Percentiles rank a stretch among this genome's conserved stretches.
Conservation (phyloP, 1,140 invertebrate genomes). For the Calliopsis andreniformis region DNA sequence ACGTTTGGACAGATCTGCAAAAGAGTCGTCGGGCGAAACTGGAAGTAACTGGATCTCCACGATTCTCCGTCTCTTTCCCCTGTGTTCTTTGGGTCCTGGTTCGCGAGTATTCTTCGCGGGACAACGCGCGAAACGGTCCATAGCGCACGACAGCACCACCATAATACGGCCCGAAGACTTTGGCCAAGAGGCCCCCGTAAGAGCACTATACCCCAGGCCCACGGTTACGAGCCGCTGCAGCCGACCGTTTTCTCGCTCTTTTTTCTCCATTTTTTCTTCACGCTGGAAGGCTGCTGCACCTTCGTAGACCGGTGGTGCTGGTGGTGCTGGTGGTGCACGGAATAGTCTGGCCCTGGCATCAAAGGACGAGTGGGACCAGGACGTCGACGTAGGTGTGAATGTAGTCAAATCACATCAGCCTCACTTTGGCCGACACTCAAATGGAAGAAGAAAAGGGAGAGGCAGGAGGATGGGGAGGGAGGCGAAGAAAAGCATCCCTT, state of each 20-base stretch:
- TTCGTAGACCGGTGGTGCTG: neutral
- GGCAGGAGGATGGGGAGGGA: conserved; percentile 30
- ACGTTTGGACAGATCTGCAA: conserved; percentile 53
- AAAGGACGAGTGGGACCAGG: conserved; percentile 55
- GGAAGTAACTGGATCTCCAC: conserved; percentile 48
- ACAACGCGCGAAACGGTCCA: conserved; percentile 35
- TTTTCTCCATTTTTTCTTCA: conserved; percentile 29
- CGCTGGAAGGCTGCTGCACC: conserved; percentile 15
- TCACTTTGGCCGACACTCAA: conserved; percentile 59
- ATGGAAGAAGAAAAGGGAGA: conserved; percentile 41
- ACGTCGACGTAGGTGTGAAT: conserved; percentile 71
- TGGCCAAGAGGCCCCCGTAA: neutral
- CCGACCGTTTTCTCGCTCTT: conserved; percentile 35
- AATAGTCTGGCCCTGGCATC: conserved; percentile 40
- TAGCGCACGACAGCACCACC: conserved; percentile 38
- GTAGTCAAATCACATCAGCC: conserved; percentile 74
- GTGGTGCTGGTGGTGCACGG: conserved; percentile 15
- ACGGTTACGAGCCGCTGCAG: conserved; percentile 32
- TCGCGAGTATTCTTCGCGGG: conserved; percentile 40
- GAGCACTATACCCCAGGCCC: neutral
- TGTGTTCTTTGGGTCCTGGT: neutral
- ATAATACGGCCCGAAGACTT: conserved; percentile 21
- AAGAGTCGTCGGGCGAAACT: conserved; percentile 43
- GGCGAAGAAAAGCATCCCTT: conserved; percentile 36
- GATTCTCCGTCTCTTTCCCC: conserved; percentile 14